These are phyloP conservation scores for Odontomachus brunneus DNA, from an alignment of 1,140 invertebrate genomes.

Conservation along the genomic window DNA sequence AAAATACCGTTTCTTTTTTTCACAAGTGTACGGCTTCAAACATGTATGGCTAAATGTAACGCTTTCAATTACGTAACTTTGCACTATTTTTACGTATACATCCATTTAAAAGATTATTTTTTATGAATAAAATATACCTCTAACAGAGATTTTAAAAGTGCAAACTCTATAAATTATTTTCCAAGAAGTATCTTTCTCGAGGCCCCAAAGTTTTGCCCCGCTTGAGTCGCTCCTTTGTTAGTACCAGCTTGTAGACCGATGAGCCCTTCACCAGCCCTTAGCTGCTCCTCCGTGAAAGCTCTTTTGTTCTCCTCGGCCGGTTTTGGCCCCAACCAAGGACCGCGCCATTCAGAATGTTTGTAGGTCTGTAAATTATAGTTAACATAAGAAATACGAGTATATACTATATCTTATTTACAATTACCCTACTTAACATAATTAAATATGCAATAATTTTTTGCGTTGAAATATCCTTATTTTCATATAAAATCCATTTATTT, in stretches of 20 bases:
- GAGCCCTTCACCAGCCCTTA: conserved; percentile 94
- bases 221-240: conserved; percentile 97
- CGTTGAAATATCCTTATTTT: not conserved
- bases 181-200: conserved; percentile 94
- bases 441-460: not conserved
- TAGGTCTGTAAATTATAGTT: conserved; percentile 89
- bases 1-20: conserved; percentile 3
- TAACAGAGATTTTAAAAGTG: not conserved
- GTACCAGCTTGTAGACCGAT: conserved; percentile 98
- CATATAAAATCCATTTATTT: not conserved
- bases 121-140: conserved; percentile 31
- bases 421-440: not conserved
- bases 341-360: conserved; percentile 95
- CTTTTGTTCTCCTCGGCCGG: conserved; percentile 96
- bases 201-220: conserved; percentile 97
- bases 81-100: not conserved
- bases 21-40: not conserved
- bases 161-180: conserved; percentile 87
- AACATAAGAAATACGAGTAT: not conserved
- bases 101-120: conserved; percentile 1
- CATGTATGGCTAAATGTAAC: not conserved
- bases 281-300: conserved; percentile 96
- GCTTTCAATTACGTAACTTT: conserved; percentile 1
- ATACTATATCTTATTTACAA: conserved; percentile 3
- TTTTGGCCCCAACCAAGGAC: conserved; percentile 95